Base-by-base conservation (phyloP, 2,797 vertebrate genomes). In the Liasis olivaceus region DNA sequence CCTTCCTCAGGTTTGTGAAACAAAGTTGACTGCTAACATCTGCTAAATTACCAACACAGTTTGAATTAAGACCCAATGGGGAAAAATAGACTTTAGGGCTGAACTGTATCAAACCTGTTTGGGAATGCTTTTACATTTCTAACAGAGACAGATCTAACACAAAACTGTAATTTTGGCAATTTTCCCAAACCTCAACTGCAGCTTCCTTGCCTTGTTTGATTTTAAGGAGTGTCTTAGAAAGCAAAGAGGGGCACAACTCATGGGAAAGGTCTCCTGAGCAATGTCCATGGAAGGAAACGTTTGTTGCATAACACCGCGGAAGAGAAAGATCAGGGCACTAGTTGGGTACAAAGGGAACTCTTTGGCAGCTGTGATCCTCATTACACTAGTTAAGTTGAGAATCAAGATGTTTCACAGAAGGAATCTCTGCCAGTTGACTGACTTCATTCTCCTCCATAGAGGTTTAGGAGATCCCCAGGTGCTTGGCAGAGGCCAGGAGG, bases 341-440 rank as follows among this genome's bases (percentile, higher is more conserved):
- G 9, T 22, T 58, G 56, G 54, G 26, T 20, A 59, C 56, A 36
- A 58, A 87, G 28, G 8, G 2, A 59, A n/a, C 85, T 60, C 31
- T 69, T 13, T 84, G 86, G 72, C 62, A 54, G 15, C 13, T 89
- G 28, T 7, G 4, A 8, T 28, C 31, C 24, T 15, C 58, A 36
- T 31, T 24, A n/a, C 62, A 66, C 62, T 42, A n/a, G 47, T 47
- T 47, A 36, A 59, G 17, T 2, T 4, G 14, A 14, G 0, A 1
- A 2, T 9, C 84, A 5, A 4, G 58, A 66, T 6, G 0, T 0
- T 0, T 47, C 0, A 47, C 0, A 0, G 0, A 26, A 47, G 42
- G 60, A 36, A 51, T 69, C 8, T 28, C 26, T 47, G 11, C 8
- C 24, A 22, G 20, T 51, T 7, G 13, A 11, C 7, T 22, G 24